phyloP scores from a whole-genome alignment of 1,140 invertebrate genomes.

The Chironomus tepperi region DNA sequence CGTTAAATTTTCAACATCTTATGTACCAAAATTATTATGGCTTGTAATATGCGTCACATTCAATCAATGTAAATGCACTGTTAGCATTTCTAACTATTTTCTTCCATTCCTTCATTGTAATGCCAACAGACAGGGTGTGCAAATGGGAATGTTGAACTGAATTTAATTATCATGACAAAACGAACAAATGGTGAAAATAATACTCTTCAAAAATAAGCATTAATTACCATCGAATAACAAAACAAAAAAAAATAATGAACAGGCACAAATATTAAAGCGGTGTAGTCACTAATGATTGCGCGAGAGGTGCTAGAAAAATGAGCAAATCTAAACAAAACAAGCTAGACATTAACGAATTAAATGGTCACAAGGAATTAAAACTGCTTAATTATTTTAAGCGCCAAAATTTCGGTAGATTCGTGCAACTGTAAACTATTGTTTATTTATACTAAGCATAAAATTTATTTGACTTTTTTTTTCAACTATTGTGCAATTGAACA shows the following conservation, averaged over 20 bases:
- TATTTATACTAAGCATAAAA: background rate
- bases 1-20: too few relatives aligned
- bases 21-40: too few relatives aligned
- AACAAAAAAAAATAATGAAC: background rate
- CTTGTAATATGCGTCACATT: too few relatives aligned
- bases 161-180: slow-evolving; percentile 9
- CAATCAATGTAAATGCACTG: too few relatives aligned
- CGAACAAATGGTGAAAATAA: background rate
- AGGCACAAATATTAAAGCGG: background rate
- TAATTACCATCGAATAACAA: slow-evolving; percentile 13
- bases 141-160: background rate
- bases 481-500: too few relatives aligned
- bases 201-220: background rate
- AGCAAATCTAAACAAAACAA: background rate
- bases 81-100: too few relatives aligned
- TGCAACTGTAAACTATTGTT: slow-evolving; percentile 13
- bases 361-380: background rate
- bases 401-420: background rate
- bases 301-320: background rate
- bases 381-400: background rate
- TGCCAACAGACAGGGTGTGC: too few relatives aligned
- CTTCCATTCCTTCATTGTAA: too few relatives aligned
- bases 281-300: background rate
- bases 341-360: background rate
- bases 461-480: background rate